These are phyloP conservation scores for Toxotes chatareus DNA, from an alignment of 2,113 vertebrate species.

Conservation along the genomic window DNA sequence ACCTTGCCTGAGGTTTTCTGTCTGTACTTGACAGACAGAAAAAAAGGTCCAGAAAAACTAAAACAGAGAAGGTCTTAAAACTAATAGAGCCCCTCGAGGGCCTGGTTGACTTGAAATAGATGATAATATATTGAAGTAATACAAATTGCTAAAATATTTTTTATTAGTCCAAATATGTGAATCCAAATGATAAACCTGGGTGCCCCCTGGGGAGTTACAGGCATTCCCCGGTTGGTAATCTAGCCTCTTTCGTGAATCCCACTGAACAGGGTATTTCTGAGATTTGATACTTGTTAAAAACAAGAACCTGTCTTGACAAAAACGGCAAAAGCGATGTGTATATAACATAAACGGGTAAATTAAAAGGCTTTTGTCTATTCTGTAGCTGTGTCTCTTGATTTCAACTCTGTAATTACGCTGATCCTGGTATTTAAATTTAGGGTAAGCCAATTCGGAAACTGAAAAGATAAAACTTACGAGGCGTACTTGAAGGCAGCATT, in stretches of 20 bases:
- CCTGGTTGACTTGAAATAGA: no score
- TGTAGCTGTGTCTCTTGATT: not conserved
- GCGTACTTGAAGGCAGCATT: conserved; percentile 3
- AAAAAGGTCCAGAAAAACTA: no score
- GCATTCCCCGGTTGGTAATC: not conserved
- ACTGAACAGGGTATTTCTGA: not conserved
- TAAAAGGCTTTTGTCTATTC: no score
- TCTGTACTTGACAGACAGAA: no score
- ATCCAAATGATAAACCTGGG: not conserved
- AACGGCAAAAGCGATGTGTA: no score
- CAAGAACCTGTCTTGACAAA: not conserved
- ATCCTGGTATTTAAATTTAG: no score
- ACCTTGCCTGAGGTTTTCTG: no score
- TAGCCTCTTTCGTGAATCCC: not conserved
- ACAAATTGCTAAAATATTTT: not conserved
- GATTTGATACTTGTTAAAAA: not conserved
- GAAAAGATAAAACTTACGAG: not conserved
- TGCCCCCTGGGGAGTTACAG: not conserved
- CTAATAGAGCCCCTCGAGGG: no score
- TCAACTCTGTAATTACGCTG: not conserved
- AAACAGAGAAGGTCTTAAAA: no score
- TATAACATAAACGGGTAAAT: no score
- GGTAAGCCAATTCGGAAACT: not conserved
- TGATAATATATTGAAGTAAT: not conserved
- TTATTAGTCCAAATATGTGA: not conserved